Percentiles rank a stretch among this genome's conserved stretches.
Evolutionary conservation across 1,140 invertebrate genomes (phyloP).

Genomic region (Drosophila equinoxialis): DNA sequence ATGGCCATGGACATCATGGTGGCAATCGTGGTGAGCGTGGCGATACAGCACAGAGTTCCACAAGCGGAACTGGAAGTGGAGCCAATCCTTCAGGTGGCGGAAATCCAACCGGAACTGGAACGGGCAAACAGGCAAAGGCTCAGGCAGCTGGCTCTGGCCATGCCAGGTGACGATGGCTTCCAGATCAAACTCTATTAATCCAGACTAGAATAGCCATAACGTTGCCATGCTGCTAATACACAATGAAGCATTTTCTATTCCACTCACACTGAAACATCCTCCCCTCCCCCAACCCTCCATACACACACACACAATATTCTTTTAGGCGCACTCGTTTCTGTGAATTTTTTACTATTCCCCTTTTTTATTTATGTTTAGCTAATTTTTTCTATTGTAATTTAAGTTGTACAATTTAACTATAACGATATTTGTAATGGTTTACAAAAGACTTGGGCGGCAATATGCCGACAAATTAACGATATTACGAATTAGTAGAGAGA

Average conservation of each 20-base stretch:
- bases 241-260: conserved; percentile 45
- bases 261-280: too few species aligned
- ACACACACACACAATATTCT: conserved; percentile 30
- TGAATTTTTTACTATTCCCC: conserved; percentile 37
- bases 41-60: conserved; percentile 37
- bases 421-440: conserved; percentile 72
- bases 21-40: conserved; percentile 58
- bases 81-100: conserved; percentile 13
- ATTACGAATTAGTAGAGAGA: conserved; percentile 53
- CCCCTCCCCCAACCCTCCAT: not conserved
- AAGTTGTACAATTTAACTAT: conserved; percentile 65
- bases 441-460: conserved; percentile 75
- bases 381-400: conserved; percentile 64
- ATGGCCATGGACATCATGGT: conserved; percentile 34
- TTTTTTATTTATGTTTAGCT: conserved; percentile 53
- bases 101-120: conserved; percentile 30
- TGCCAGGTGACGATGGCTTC: conserved; percentile 80
- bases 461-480: conserved; percentile 53
- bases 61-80: not conserved
- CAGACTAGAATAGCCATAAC: conserved; percentile 49
- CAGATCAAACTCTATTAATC: conserved; percentile 29
- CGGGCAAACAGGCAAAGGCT: conserved; percentile 71
- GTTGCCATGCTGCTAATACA: conserved; percentile 72
- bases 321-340: conserved; percentile 57
- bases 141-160: conserved; percentile 64